Evolutionary conservation across 30 jellyfish, hydroid and myxozoan genomes (phyloP).

Genomic region (Nemopilema nomurai): DNA sequence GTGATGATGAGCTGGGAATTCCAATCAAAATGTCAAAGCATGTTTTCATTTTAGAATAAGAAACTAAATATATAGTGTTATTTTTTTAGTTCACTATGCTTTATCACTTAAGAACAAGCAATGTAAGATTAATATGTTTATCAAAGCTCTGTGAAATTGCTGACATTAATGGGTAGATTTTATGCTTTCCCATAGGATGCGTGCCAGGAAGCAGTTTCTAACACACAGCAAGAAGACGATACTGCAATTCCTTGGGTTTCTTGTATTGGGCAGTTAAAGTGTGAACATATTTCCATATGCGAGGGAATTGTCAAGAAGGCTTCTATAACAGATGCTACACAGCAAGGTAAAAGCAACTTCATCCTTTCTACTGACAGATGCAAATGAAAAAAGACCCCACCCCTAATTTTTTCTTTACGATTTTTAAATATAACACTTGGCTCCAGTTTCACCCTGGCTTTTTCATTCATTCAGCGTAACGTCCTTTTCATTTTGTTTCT

Average conservation of each 20-base stretch:
- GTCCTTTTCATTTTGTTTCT: too few species aligned
- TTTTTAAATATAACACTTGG: too few species aligned
- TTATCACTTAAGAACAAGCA: constrained; percentile 6
- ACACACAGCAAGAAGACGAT: constrained; percentile 53
- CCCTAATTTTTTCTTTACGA: too few species aligned
- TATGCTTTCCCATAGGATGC: not conserved
- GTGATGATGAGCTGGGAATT: constrained; percentile 12
- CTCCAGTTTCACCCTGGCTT: too few species aligned
- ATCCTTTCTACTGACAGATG: constrained; percentile 49
- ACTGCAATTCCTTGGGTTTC: constrained; percentile 48
- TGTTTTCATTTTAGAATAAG: constrained; percentile 16
- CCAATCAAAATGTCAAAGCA: constrained; percentile 11
- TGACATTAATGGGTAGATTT: not conserved
- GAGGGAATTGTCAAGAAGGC: constrained; percentile 53
- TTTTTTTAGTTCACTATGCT: constrained; percentile 1
- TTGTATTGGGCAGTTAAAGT: constrained; percentile 41
- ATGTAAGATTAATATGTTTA: constrained; percentile 14
- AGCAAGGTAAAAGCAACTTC: constrained; percentile 65
- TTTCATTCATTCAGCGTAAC: too few species aligned
- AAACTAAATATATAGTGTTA: not conserved
- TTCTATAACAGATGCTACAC: constrained; percentile 60
- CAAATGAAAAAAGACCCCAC: too few species aligned
- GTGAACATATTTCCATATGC: constrained; percentile 57
- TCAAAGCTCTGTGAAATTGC: constrained; percentile 18
- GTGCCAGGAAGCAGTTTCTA: not conserved